Evolutionary conservation across 1,140 invertebrate species (phyloP).

Genomic region (Magallana angulata): DNA sequence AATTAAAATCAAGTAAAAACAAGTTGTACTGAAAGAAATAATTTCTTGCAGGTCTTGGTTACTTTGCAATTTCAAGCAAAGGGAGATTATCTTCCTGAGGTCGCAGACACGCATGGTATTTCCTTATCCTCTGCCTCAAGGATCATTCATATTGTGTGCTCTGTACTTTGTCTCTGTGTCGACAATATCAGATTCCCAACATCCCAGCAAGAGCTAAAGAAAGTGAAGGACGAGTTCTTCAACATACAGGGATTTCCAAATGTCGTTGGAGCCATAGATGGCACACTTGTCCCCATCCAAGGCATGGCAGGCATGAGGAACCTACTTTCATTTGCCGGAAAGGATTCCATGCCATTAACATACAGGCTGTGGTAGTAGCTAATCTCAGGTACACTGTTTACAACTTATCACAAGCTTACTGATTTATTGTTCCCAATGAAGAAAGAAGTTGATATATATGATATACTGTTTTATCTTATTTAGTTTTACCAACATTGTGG

Average conservation of each 20-base stretch:
- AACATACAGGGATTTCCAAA: slow-evolving; percentile 39
- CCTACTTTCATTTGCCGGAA: too few relatives aligned
- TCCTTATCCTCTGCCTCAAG: neutral
- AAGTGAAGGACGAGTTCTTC: slow-evolving; percentile 39
- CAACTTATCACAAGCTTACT: too few relatives aligned
- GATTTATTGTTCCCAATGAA: too few relatives aligned
- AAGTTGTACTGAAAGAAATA: too few relatives aligned
- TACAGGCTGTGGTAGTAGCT: too few relatives aligned
- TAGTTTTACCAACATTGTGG: slow-evolving; percentile 25
- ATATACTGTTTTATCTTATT: neutral
- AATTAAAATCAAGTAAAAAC: neutral
- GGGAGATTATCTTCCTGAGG: neutral
- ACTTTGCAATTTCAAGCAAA: slow-evolving; percentile 23
- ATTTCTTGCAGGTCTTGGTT: neutral
- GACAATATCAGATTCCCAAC: neutral
- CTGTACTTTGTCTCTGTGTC: too few relatives aligned
- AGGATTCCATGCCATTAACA: too few relatives aligned
- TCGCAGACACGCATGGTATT: neutral
- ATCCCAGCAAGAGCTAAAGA: neutral
- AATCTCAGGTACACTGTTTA: too few relatives aligned
- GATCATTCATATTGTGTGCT: too few relatives aligned
- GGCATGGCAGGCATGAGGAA: too few relatives aligned
- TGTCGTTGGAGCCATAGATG: slow-evolving; percentile 48
- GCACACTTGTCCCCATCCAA: neutral
- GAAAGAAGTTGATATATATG: slow-evolving; percentile 11